Base-by-base conservation (phyloP, 1,140 invertebrate species). In the Carcinoscorpius rotundicauda region DNA sequence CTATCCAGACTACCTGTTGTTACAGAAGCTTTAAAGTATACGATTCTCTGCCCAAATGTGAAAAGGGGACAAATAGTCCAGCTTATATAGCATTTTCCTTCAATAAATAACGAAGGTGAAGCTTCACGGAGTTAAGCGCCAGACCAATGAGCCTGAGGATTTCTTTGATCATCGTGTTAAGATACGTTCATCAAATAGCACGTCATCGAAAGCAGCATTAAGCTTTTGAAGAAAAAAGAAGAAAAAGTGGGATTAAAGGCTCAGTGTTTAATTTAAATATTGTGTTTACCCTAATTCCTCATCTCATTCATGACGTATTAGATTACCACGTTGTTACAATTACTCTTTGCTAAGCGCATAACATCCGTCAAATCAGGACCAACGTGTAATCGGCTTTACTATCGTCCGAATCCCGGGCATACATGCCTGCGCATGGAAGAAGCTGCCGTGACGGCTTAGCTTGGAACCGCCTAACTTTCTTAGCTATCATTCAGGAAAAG, bases 331-430 rank as follows among this genome's bases (percentile, higher is more conserved):
- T 29, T 29, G 29, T 29, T 52, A 66, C 64, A 66, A 66, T 66
- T 62, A 66, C 60, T 66, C 56, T 58, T 49, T 5, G 52, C 50
- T 61, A 65, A 62, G 59, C 49, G 49, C 57, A 57, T 66, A 66
- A 52, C 60, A 65, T 65, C 64, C 51, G 51, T 58, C 53, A 51
- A 29, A 29, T 29, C 29, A 29, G 29, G 29, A 29, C 29, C 29
- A 29, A 51, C 51, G 29, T 62, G 9, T 67, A 67, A 67, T 67
- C 66, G 66, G 66, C 66, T 67, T 67, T 67, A 62, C 64, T 67
- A 61, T 49, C 48, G 10, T 57, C 48, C 56, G 10, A 11, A 57
- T 57, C 56, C 29, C 56, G 48, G 56, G 56, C 56, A 10, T 57
- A 29, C 48, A 57, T 57, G 56, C 56, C 48, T 29, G 48, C 10